Conservation (phyloP, 2,888 invertebrate species). For the Argyra leucocephala region DNA sequence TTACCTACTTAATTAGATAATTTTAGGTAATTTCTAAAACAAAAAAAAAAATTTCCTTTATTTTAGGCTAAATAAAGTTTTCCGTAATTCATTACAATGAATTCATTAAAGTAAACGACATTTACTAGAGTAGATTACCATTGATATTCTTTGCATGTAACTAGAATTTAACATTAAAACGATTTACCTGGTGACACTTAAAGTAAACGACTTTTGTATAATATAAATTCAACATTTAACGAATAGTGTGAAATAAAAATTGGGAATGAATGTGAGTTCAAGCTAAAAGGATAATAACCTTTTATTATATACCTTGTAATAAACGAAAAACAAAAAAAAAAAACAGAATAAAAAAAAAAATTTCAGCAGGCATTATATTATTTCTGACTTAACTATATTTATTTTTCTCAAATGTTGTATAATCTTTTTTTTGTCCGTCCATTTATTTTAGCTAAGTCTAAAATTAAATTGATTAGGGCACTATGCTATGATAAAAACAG, state of each 20-base stretch:
- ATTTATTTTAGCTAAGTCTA: no score
- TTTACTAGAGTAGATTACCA: no score
- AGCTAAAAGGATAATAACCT: not conserved
- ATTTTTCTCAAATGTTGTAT: not conserved
- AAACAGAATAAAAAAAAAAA: no score
- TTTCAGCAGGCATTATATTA: no score
- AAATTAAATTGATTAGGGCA: no score
- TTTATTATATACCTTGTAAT: not conserved
- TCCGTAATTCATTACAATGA: not conserved
- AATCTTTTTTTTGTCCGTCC: no score
- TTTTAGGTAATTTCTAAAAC: not conserved
- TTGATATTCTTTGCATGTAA: not conserved
- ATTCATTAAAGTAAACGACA: not conserved
- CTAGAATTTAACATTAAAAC: not conserved
- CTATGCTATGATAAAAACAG: no score
- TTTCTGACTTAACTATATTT: not conserved
- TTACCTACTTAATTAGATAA: constrained; percentile 2
- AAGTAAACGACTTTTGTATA: not conserved
- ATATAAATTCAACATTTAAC: not conserved
- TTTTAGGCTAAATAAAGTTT: not conserved
- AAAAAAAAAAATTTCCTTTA: not conserved
- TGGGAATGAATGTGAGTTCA: not conserved
- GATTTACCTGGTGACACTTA: constrained; percentile 6
- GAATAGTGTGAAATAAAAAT: constrained; percentile 5
- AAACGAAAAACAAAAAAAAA: no score